Conservation (phyloP, 2,888 invertebrate species). For the Baccha elongata region DNA sequence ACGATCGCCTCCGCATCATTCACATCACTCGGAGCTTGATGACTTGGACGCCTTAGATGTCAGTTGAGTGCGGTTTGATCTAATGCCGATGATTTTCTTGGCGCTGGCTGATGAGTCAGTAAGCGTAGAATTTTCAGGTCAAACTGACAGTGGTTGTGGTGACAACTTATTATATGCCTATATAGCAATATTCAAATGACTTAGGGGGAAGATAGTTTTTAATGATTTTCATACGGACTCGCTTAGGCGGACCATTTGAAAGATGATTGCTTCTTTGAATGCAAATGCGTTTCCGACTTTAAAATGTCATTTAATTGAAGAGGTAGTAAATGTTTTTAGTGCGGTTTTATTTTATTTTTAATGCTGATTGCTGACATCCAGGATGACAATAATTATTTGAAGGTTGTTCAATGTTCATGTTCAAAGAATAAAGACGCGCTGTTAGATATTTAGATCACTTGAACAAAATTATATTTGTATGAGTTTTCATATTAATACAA, state of each 20-base stretch:
- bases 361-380: slow-evolving; percentile 34
- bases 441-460: no score
- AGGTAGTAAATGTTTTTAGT: slow-evolving; percentile 63
- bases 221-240: slow-evolving; percentile 39
- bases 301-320: slow-evolving; percentile 51
- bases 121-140: slow-evolving; percentile 45
- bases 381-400: slow-evolving; percentile 29
- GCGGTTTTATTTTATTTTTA: slow-evolving; percentile 55
- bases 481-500: no score
- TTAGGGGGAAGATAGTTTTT: background rate
- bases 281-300: slow-evolving; percentile 37
- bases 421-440: no score
- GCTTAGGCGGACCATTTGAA: background rate
- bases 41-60: slow-evolving; percentile 34
- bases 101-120: slow-evolving; percentile 15
- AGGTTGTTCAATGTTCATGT: slow-evolving; percentile 19
- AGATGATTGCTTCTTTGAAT: slow-evolving; percentile 9
- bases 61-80: slow-evolving; percentile 25
- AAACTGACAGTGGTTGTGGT: slow-evolving; percentile 18
- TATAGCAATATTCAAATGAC: slow-evolving; percentile 6
- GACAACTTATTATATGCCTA: slow-evolving; percentile 19
- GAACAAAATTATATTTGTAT: no score
- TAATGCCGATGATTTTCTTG: slow-evolving; percentile 27
- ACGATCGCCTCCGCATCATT: slow-evolving; percentile 29
- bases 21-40: slow-evolving; percentile 8